Evolutionary conservation across 1,140 invertebrate genomes (phyloP), one percentile per base, ranked within the genome.

Genomic region (Drosophila bocqueti): DNA sequence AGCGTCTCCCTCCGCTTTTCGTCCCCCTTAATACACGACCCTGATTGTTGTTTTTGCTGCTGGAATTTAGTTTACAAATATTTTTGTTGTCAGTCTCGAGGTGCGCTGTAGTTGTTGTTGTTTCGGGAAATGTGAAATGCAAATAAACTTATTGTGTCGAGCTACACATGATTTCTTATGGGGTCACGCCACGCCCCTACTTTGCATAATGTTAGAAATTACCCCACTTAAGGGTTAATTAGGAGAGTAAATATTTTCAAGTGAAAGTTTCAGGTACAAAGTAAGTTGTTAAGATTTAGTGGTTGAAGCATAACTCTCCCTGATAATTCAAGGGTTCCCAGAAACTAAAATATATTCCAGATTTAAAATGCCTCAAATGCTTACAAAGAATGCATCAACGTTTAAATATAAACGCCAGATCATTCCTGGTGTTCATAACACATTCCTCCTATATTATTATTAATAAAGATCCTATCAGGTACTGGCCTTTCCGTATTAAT

Each of bases 41-140:
- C 26, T n/a, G 40, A 43, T 63, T 47, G 36, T 31, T 43, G 31
- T 64, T 49, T 49, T 29, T 65, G 21, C 9, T n/a, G 40, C 40
- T 57, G 63, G 67, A 67, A 67, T 69, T 71, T n/a, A 57, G 64
- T 57, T 55, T 43, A 24, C 64, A 71, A 71, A 67, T 69, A 68
- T 68, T 67, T 55, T 67, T 52, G 29, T 43, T 40, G 54, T n/a
- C 36, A 26, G 36, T 40, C 18, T 11, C 10, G 16, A 16, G 31
- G 24, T 47, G 15, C 21, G 38, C 13, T 26, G 40, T 52, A 1
- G 71, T 16, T 68, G 18, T 49, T 34, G 21, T 36, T 24, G 45
- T 60, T 47, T 26, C 16, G 21, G 34, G 9, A 24, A 43, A 11
- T 24, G 45, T 24, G 11, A 43, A 52, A n/a, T 40, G 54, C 15